phyloP scores from a whole-genome alignment of 2,797 vertebrate genomes.

The Gorsachius magnificus region DNA sequence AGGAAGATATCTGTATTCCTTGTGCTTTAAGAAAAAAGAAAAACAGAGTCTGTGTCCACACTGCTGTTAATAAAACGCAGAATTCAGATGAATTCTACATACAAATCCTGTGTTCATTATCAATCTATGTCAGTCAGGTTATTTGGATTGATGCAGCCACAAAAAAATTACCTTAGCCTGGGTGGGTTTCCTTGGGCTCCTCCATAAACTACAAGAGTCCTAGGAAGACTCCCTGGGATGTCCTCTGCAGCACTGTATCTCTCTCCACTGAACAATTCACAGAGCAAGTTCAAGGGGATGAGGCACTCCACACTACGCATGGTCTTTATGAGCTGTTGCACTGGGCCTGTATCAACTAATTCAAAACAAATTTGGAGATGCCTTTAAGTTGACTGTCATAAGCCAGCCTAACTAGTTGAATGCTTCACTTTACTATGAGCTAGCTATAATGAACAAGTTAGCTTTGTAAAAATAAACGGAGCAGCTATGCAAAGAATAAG shows the following conservation, averaged over 20 bases:
- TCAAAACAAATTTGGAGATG: neutral
- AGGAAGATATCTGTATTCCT: neutral
- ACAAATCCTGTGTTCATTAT: neutral
- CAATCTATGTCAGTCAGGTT: neutral
- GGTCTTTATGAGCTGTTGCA: neutral
- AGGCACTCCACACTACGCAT: rapidly evolving
- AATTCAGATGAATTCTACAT: neutral
- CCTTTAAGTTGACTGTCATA: neutral
- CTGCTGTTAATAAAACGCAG: neutral
- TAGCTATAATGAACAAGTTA: neutral
- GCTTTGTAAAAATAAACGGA: slow-evolving; percentile 22
- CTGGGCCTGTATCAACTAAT: neutral
- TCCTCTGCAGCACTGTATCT: neutral
- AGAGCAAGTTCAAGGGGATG: neutral
- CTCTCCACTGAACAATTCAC: neutral
- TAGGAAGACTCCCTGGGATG: neutral
- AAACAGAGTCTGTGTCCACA: neutral
- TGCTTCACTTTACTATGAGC: neutral
- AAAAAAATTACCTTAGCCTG: neutral
- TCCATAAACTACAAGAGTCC: neutral
- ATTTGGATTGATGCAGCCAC: neutral
- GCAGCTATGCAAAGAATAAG: neutral
- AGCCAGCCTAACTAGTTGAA: neutral
- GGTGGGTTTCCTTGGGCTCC: neutral
- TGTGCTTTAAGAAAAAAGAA: neutral